Evolutionary conservation across 1,140 invertebrate species (phyloP), one percentile per base, ranked within the genome.

Genomic region (Acromyrmex echinatior): DNA sequence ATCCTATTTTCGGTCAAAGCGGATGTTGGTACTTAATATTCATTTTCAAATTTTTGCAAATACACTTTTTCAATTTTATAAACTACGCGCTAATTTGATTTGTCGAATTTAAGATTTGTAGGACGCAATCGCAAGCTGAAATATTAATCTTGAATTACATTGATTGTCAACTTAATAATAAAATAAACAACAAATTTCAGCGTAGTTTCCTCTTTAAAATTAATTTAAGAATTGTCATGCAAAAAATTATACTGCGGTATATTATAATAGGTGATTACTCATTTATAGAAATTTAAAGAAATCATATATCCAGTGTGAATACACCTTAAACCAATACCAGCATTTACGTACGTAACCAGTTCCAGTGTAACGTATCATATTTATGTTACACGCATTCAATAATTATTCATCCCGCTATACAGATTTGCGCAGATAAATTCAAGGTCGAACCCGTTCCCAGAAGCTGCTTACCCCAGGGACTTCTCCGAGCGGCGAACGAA

Each of bases 401-500:
- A 91, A 91, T 91, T 91, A 91, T 91, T 91, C 89, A 91, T 91
- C 53, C 84, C 73, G 79, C 68, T 79, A 66, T 80, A 87, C 66
- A 89, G 80, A 87, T 91, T 91, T 77, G 70, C 79, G 51, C 70
- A 84, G 90, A 91, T 89, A 91, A 91, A 89, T 89, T 87, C 85
- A 91, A 91, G 90, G 90, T 91, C 89, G 80, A 87, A 89, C 9
- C 25, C 39, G 45, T 60, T 90, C 84, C 51, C 79, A 88, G 89
- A 84, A 91, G 87, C 87, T 66, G 68, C 56, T 58, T 73, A 58
- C 86, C 80, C 70, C 80, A 85, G 74, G 88, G 80, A 90, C 53
- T 90, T 81, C 80, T 63, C 21, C 68, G 91, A 92, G 92, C 91
- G 91, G 89, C 88, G 92, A 90, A 93, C 93, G 93, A 95, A 95